Percentiles rank a stretch among this genome's conserved stretches.
These are phyloP conservation scores for Indicator maculatus DNA, from an alignment of 2,113 vertebrate species.

Conservation along the genomic window DNA sequence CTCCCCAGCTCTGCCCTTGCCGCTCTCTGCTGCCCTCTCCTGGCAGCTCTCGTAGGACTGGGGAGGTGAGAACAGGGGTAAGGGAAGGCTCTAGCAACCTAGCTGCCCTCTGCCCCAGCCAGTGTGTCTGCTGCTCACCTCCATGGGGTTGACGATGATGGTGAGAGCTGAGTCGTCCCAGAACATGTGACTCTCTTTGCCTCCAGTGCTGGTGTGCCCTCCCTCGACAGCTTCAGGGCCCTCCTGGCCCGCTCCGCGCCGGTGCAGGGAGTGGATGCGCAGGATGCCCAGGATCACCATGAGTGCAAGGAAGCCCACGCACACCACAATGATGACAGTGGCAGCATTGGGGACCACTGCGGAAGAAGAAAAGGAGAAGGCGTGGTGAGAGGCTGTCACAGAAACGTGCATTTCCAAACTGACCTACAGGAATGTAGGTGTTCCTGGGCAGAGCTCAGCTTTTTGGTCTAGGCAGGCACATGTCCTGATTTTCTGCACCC, in stretches of 20 bases:
- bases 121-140: slow-evolving; percentile 77
- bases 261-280: slow-evolving; percentile 93
- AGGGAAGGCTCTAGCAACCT: neutral
- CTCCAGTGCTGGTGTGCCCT: slow-evolving; percentile 61
- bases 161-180: slow-evolving; percentile 98
- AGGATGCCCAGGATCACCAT: slow-evolving; percentile 96
- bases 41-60: slow-evolving; percentile 80
- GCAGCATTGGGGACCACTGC: slow-evolving; percentile 94
- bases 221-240: slow-evolving; percentile 40
- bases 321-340: slow-evolving; percentile 96
- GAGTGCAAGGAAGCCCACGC: slow-evolving; percentile 95
- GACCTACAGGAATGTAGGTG: neutral
- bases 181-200: slow-evolving; percentile 87
- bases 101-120: neutral
- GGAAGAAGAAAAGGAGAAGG: neutral
- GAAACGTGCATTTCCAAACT: neutral
- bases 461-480: neutral
- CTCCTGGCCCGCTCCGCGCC: slow-evolving; percentile 65
- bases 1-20: slow-evolving; percentile 63
- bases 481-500: neutral
- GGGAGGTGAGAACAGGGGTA: neutral
- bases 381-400: neutral
- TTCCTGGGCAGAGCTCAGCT: neutral
- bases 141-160: slow-evolving; percentile 98
- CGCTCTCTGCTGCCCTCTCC: slow-evolving; percentile 32